Conservation (phyloP, 2,888 invertebrate genomes). For the Drosophila mayaguana region DNA sequence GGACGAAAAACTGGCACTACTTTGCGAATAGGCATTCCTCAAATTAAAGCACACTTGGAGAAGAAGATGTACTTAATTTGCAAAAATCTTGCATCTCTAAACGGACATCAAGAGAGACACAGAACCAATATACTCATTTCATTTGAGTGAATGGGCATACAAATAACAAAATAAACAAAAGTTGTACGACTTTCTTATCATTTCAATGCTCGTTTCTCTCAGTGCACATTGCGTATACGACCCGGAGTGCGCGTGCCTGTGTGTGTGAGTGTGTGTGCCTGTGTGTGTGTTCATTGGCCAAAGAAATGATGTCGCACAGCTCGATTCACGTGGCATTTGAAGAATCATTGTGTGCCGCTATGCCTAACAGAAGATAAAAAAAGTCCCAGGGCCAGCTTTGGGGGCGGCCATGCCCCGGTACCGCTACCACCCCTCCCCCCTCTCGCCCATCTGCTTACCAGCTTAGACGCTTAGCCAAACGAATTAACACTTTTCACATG, state of each 20-base stretch:
- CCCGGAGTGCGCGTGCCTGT: slow-evolving; percentile 4
- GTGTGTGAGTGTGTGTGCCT: neutral
- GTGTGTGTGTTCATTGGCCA: slow-evolving; percentile 23
- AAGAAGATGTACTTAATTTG: too few species aligned
- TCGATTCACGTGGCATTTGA: slow-evolving; percentile 55
- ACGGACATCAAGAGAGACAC: too few species aligned
- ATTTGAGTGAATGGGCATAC: too few species aligned
- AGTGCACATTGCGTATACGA: slow-evolving; percentile 40
- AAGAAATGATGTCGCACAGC: slow-evolving; percentile 28
- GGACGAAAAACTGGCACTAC: neutral
- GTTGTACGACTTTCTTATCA: neutral
- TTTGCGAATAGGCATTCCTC: neutral
- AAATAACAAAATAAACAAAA: too few species aligned
- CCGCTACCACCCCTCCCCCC: neutral
- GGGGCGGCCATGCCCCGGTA: neutral
- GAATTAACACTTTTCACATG: slow-evolving; percentile 72
- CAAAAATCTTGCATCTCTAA: too few species aligned
- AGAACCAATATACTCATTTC: too few species aligned
- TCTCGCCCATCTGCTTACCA: neutral
- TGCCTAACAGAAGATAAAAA: slow-evolving; percentile 16
- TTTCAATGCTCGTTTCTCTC: slow-evolving; percentile 7
- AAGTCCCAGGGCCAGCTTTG: slow-evolving; percentile 43
- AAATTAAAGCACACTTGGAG: neutral
- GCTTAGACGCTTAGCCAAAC: slow-evolving; percentile 11
- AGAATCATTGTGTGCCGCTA: slow-evolving; percentile 66